Conservation (phyloP, 1,140 invertebrate species). For the Oedothorax gibbosus region DNA sequence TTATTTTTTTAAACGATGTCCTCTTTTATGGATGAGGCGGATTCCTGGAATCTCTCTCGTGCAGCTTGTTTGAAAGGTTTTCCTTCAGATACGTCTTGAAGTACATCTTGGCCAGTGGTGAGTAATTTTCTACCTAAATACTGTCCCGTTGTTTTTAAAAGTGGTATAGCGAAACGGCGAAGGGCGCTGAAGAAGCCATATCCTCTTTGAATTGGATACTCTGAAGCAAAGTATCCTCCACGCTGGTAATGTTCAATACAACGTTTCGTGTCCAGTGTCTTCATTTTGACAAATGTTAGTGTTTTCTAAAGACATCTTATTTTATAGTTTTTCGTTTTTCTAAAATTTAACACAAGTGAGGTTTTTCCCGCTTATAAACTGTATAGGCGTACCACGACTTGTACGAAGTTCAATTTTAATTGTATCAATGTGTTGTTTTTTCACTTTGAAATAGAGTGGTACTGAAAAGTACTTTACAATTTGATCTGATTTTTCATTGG, state of each 20-base stretch:
- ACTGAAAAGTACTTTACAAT: conserved; percentile 16
- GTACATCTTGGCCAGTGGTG: neutral
- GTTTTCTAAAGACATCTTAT: neutral
- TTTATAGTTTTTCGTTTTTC: neutral
- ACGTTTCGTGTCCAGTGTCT: neutral
- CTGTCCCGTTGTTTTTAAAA: neutral
- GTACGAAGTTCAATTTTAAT: conserved; percentile 2
- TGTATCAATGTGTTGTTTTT: neutral
- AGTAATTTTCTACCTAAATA: neutral
- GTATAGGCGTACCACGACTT: neutral
- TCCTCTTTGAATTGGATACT: neutral
- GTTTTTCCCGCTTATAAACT: neutral
- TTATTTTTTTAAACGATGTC: neutral
- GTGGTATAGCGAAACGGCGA: neutral
- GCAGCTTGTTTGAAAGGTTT: neutral
- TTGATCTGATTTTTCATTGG: neutral
- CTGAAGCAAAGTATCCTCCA: neutral
- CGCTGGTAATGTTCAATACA: neutral
- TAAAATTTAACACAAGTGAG: neutral
- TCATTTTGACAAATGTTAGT: neutral
- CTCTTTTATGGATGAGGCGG: neutral
- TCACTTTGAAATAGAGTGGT: neutral
- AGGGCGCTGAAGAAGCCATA: conserved; percentile 2
- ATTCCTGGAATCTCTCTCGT: neutral
- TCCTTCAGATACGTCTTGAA: neutral